A percentile compares a stretch with the other conserved stretches of the same genome.
These are phyloP conservation scores for Ophion ellenae DNA, from an alignment of 2,888 invertebrate species.

Conservation along the genomic window DNA sequence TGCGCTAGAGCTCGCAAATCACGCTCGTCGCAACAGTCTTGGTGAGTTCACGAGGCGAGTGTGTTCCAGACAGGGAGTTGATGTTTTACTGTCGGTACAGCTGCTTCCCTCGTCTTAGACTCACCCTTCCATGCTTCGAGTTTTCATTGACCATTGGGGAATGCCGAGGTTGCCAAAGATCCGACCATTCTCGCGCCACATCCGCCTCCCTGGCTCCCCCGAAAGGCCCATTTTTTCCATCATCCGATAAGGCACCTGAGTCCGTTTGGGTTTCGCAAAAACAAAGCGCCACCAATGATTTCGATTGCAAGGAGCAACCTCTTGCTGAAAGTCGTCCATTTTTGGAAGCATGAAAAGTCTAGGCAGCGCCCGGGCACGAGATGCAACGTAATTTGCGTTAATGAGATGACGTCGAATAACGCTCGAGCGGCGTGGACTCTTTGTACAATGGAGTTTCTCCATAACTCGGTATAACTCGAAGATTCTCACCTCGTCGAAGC, in stretches of 20 bases:
- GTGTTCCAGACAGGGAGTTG: conserved; percentile 40
- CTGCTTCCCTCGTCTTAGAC: conserved; percentile 22
- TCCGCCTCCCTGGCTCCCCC: neutral
- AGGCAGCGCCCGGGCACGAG: neutral
- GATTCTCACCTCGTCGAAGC: conserved; percentile 65
- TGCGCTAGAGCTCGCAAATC: conserved; percentile 42
- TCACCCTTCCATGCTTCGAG: neutral
- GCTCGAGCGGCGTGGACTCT: neutral
- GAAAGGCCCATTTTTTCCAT: neutral
- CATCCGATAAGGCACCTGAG: neutral
- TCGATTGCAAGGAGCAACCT: neutral
- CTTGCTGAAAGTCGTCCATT: neutral
- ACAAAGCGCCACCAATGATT: neutral
- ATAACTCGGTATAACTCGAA: conserved; percentile 8
- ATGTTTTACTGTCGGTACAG: conserved; percentile 47
- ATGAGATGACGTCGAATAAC: conserved; percentile 18
- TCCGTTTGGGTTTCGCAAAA: neutral
- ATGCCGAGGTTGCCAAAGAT: conserved; percentile 23
- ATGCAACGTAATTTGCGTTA: conserved; percentile 10
- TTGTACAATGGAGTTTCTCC: conserved; percentile 13
- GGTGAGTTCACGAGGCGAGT: conserved; percentile 16
- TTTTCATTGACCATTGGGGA: conserved; percentile 43
- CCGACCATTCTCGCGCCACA: neutral
- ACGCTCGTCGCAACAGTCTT: conserved; percentile 19
- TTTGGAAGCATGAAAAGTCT: neutral